Evolutionary conservation across 2,113 vertebrate genomes (phyloP).

Genomic region (Leucosticte australis): DNA sequence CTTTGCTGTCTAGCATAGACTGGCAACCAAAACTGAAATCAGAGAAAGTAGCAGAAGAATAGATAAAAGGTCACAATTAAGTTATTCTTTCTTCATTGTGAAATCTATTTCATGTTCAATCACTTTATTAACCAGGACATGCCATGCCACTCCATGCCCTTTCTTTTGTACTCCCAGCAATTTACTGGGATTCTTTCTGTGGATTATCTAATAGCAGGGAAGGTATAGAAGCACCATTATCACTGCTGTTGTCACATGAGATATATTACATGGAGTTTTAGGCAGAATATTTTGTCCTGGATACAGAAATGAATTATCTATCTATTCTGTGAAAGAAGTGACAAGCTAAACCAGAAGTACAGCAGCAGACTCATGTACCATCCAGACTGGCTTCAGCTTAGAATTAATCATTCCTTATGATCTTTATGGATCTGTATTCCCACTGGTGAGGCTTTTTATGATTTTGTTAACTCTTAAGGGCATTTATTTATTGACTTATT

Average conservation of each 20-base stretch:
- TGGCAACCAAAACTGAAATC: background rate
- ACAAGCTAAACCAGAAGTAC: background rate
- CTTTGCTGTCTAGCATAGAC: background rate
- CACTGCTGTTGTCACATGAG: background rate
- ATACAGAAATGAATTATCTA: background rate
- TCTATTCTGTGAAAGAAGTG: background rate
- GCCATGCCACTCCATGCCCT: background rate
- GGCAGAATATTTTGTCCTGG: conserved; percentile 13
- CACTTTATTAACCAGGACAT: background rate
- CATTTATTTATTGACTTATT: background rate
- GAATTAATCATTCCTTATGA: background rate
- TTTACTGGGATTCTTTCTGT: background rate
- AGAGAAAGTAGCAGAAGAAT: background rate
- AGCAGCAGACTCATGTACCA: background rate
- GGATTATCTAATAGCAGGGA: background rate
- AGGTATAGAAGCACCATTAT: background rate
- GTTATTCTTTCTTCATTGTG: background rate
- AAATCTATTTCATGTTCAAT: background rate
- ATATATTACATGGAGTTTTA: background rate
- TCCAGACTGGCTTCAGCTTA: background rate
- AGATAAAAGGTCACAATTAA: background rate
- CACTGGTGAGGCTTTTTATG: background rate
- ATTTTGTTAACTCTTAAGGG: background rate
- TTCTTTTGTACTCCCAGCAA: background rate
- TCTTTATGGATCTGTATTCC: background rate